Conservation (phyloP, 2,797 vertebrate genomes). For the Lithobates sylvaticus region DNA sequence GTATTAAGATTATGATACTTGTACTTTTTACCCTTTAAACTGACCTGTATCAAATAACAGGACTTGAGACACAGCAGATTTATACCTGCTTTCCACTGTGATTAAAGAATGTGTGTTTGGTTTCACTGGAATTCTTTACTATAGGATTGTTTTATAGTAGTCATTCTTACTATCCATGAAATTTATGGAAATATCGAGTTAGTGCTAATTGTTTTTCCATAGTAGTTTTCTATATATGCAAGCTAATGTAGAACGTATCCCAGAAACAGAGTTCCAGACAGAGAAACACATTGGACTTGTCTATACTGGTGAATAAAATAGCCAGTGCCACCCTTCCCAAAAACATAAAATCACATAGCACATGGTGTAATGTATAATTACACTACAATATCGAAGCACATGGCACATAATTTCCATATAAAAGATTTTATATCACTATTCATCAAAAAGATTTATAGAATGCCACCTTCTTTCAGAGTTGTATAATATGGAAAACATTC, state of each 20-base stretch:
- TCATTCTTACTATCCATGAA: not conserved
- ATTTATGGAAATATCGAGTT: not conserved
- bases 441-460: conserved; percentile 1
- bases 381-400: not conserved
- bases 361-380: conserved; percentile 1
- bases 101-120: not conserved
- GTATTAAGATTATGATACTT: too few species aligned
- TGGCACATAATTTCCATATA: conserved; percentile 11
- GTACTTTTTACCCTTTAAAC: too few species aligned
- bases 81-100: not conserved
- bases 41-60: not conserved
- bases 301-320: conserved; percentile 21
- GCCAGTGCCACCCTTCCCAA: not conserved
- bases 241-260: not conserved
- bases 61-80: not conserved
- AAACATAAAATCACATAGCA: conserved; percentile 8
- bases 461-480: not conserved
- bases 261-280: not conserved
- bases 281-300: conserved; percentile 28
- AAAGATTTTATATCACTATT: not conserved
- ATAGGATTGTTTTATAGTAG: not conserved
- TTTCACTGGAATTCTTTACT: not conserved
- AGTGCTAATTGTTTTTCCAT: conserved; percentile 33
- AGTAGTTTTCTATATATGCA: not conserved
- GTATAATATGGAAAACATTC: conserved; percentile 22